Evolutionary conservation across 2,113 vertebrate species (phyloP).

Genomic region (Mobula birostris): DNA sequence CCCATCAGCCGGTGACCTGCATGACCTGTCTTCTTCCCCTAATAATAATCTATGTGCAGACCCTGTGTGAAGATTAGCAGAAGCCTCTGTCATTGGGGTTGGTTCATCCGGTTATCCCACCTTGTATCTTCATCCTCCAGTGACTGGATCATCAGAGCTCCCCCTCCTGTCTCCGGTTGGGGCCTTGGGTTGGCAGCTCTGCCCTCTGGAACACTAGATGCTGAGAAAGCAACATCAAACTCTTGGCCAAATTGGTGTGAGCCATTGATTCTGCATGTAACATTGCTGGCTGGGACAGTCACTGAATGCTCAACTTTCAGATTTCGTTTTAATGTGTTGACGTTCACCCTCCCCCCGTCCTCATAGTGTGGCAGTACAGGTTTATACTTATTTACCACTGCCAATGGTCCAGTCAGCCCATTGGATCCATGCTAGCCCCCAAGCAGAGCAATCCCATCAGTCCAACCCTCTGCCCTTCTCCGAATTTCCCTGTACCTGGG

Average conservation of each 20-base stretch:
- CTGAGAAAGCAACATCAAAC: too few relatives aligned
- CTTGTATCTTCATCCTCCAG: neutral
- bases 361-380: too few relatives aligned
- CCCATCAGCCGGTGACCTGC: neutral
- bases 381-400: too few relatives aligned
- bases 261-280: neutral
- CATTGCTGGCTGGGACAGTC: neutral
- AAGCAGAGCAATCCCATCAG: too few relatives aligned
- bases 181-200: neutral
- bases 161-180: neutral
- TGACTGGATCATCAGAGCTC: neutral
- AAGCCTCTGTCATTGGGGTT: neutral
- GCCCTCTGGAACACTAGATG: too few relatives aligned
- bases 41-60: neutral
- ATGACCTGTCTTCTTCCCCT: neutral
- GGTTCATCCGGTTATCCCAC: neutral
- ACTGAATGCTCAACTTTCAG: neutral
- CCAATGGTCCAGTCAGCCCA: too few relatives aligned
- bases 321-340: neutral
- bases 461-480: too few relatives aligned
- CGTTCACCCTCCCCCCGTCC: too few relatives aligned
- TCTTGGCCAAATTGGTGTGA: too few relatives aligned
- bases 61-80: neutral
- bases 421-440: too few relatives aligned
- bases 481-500: too few relatives aligned